phyloP scores from a whole-genome alignment of 2,888 invertebrate species.

The Rhaphigaster nebulosa region DNA sequence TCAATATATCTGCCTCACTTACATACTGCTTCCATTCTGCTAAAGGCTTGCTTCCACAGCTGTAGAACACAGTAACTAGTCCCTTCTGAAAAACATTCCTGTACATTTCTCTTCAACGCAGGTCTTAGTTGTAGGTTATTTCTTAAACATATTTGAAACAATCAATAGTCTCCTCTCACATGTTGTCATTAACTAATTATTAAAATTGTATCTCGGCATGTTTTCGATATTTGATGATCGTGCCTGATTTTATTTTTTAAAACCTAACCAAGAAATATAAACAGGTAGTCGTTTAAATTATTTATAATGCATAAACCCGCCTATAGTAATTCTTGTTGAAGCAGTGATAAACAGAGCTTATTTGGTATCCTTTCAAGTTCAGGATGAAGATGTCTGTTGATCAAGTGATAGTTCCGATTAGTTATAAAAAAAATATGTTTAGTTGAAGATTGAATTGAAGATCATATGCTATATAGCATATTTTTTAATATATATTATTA shows the following conservation, averaged over 20 bases:
- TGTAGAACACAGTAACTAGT: constrained; percentile 77
- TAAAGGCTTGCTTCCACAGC: constrained; percentile 77
- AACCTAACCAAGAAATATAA: too few relatives aligned
- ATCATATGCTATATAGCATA: too few relatives aligned
- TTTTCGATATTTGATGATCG: not conserved
- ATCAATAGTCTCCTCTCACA: not conserved
- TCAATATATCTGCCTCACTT: not conserved
- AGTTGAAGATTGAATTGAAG: too few relatives aligned
- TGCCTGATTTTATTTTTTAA: not conserved
- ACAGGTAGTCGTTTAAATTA: not conserved
- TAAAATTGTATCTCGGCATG: not conserved
- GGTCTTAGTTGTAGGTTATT: not conserved
- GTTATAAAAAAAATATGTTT: too few relatives aligned
- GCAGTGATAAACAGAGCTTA: not conserved
- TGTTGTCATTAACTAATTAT: constrained; percentile 22
- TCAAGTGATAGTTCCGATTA: too few relatives aligned
- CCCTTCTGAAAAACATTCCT: constrained; percentile 79
- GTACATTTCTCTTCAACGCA: constrained; percentile 71
- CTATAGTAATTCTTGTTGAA: not conserved
- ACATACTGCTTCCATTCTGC: constrained; percentile 76
- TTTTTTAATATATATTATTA: too few relatives aligned
- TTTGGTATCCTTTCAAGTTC: not conserved
- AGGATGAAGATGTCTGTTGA: too few relatives aligned
- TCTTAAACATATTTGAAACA: constrained; percentile 30
- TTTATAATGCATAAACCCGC: not conserved